Evolutionary conservation across 92 coral and sea anemone genomes (phyloP), one percentile per base, ranked within the genome.

Genomic region (Porites cylindrica): DNA sequence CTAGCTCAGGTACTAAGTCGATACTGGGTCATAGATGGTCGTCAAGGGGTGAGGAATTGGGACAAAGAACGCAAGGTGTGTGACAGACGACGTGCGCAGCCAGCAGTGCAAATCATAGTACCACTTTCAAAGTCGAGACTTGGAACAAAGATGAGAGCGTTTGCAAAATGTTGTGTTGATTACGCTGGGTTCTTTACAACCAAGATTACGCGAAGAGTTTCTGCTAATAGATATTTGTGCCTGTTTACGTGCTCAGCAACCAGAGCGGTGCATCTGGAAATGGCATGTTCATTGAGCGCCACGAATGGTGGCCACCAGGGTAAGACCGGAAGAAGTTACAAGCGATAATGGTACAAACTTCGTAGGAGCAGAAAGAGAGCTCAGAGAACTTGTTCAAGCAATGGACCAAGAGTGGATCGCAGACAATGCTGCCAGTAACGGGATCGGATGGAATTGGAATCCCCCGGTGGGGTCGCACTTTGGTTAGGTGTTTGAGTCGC

Each of bases 121-220:
- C 90, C 85, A 5, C 70, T 78, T 13, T 79, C 85, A 29, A 50
- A 2, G 58, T 63, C 63, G 26, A 24, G 84, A 67, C 78, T 86
- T 13, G 90, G 90, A 32, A 78, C 79, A 18, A 1, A 79, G 29
- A 86, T 78, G 84, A 86, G 90, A 54, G 83, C 84, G 8, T 86
- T 77, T 43, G 72, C 84, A 10, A 77, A 58, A 11, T 66, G 71
- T 7, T 78, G 84, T 51, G 89, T 85, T 23, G 82, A 85, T 72
- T 85, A 26, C 65, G 89, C 89, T 26, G 83, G 89, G 63, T 72
- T 79, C 76, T 78, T 86, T 43, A 29, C 17, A 3, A 78, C 79
- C 8, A 86, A 86, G 73, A 50, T 86, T 7, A 86, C 79, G 0
- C 19, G 79, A 78, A 66, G 90, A 52, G 73, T 78, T 2, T 65